These are phyloP conservation scores for Ictidomys tridecemlineatus DNA, from an alignment of 2,113 vertebrate species.

Conservation along the genomic window DNA sequence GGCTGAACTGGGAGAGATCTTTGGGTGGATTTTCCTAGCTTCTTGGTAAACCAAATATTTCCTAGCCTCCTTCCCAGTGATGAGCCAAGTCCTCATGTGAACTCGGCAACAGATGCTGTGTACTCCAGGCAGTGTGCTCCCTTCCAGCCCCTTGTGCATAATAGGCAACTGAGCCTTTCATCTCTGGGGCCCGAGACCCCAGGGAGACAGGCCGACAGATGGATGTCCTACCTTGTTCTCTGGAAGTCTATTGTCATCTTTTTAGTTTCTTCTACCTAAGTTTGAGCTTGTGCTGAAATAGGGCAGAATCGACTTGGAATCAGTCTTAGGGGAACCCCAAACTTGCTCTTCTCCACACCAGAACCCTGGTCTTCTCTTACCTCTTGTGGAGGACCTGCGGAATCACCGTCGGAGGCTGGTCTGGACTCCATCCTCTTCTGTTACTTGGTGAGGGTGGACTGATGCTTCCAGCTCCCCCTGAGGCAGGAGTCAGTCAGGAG, in stretches of 20 bases:
- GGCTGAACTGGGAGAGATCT: not conserved
- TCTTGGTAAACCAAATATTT: slow-evolving; percentile 73
- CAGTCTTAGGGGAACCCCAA: not conserved
- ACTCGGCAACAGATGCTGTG: slow-evolving; percentile 77
- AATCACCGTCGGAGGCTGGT: fast-evolving
- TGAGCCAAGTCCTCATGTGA: slow-evolving; percentile 71
- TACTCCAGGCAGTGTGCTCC: slow-evolving; percentile 72
- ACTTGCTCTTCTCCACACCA: not conserved
- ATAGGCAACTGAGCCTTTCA: slow-evolving; percentile 28
- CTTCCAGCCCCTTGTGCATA: slow-evolving; percentile 61
- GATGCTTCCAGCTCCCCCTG: not conserved
- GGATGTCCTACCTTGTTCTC: not conserved
- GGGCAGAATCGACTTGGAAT: not conserved
- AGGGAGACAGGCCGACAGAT: not conserved
- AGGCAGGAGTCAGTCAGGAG: not conserved
- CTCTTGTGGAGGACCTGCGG: not conserved
- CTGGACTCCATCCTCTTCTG: not conserved
- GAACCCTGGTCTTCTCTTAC: not conserved
- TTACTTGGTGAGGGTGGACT: not conserved
- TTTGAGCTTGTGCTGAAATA: not conserved
- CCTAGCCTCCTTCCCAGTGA: slow-evolving; percentile 65
- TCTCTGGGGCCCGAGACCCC: not conserved
- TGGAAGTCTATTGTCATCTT: not conserved
- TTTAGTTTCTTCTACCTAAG: not conserved
- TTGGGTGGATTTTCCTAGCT: slow-evolving; percentile 53